Conservation (phyloP, 2,888 invertebrate genomes). For the Heliconius erato region DNA sequence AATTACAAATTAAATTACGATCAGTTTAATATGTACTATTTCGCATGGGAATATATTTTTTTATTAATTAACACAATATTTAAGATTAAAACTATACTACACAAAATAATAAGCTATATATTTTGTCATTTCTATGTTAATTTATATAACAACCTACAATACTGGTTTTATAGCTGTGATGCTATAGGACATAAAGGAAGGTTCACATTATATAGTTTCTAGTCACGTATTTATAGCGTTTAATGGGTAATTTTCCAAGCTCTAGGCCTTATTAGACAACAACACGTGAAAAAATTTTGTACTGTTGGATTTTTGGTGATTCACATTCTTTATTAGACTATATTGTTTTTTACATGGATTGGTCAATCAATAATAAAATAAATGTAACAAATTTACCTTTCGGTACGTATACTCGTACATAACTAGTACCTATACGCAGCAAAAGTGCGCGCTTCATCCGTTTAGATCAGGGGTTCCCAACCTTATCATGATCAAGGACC, state of each 20-base stretch:
- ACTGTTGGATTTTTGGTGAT: background rate
- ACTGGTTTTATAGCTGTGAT: background rate
- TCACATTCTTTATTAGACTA: background rate
- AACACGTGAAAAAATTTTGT: constrained; percentile 33
- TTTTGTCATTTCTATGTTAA: background rate
- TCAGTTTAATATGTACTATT: too few species aligned
- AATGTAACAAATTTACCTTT: background rate
- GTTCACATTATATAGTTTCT: constrained; percentile 9
- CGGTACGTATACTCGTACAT: background rate
- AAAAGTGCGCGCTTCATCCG: too few species aligned
- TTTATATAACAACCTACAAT: background rate
- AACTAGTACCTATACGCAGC: too few species aligned
- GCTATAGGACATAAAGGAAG: background rate
- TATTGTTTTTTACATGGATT: constrained; percentile 3
- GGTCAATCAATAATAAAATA: background rate
- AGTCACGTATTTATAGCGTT: constrained; percentile 25
- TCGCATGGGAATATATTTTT: background rate
- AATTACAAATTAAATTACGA: too few species aligned
- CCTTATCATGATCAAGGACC: too few species aligned
- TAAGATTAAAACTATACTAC: background rate
- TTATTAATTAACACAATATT: background rate
- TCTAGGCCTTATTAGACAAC: constrained; percentile 16
- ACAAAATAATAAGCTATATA: background rate
- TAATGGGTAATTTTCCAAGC: constrained; percentile 25
- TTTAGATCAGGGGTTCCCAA: too few species aligned